Evolutionary conservation across 2,113 vertebrate species (phyloP).

Genomic region (Pterocles orientalis): DNA sequence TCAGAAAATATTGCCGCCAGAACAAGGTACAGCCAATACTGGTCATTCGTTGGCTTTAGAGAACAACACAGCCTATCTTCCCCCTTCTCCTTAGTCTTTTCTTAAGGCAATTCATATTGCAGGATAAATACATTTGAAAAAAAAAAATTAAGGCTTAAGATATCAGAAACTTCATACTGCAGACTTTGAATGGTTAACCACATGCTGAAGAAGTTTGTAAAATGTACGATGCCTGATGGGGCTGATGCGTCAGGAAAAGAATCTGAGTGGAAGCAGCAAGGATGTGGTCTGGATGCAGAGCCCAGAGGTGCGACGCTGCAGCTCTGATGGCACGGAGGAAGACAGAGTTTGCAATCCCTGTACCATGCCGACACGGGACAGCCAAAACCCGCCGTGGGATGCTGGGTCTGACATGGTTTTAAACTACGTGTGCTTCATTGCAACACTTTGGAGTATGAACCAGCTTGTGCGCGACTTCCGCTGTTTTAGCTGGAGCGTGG

Average conservation of each 20-base stretch:
- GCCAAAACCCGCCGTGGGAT: not conserved
- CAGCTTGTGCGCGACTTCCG: not conserved
- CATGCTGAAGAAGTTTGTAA: not conserved
- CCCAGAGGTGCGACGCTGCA: not conserved
- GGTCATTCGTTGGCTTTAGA: not conserved
- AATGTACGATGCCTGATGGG: not conserved
- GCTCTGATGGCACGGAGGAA: accelerated
- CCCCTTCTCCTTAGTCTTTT: not conserved
- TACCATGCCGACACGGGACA: not conserved
- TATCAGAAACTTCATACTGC: not conserved
- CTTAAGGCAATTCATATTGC: not conserved
- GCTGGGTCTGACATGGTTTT: not conserved
- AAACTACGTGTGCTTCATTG: not conserved
- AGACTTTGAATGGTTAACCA: not conserved
- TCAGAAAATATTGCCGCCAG: not conserved
- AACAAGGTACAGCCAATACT: not conserved
- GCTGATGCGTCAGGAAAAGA: not conserved
- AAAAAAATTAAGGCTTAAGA: not conserved
- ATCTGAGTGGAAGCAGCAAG: not conserved
- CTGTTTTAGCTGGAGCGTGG: not conserved
- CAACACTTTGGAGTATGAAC: not conserved
- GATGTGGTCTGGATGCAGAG: not conserved
- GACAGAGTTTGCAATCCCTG: not conserved
- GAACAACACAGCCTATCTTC: not conserved
- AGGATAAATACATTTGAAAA: not conserved